Conservation (phyloP, 2,113 vertebrate species). For the Cebus imitator region DNA sequence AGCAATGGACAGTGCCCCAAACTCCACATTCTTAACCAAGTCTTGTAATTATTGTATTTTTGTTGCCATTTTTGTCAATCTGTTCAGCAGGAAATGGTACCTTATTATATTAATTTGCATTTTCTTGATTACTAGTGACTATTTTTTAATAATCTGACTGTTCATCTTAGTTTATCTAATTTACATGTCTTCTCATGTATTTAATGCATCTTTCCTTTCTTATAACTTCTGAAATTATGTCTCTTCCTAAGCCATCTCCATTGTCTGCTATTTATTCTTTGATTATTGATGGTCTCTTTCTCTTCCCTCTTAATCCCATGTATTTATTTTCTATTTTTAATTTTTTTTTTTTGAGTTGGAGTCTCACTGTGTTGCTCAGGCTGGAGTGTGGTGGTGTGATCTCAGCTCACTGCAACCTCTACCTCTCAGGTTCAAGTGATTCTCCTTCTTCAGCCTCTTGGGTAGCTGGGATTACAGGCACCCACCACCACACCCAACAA, state of each 20-base stretch:
- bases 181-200: no score
- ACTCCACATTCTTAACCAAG: not conserved
- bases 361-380: no score
- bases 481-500: no score
- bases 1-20: not conserved
- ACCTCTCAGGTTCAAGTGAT: no score
- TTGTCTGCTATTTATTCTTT: not conserved
- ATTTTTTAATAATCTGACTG: not conserved
- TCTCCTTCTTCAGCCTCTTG: no score
- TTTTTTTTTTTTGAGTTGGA: no score
- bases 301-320: no score
- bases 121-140: not conserved
- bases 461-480: no score
- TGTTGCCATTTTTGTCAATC: not conserved
- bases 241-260: not conserved
- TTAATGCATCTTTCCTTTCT: not conserved
- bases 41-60: not conserved
- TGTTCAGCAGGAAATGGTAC: not conserved
- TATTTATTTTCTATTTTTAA: no score
- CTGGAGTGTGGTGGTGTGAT: no score
- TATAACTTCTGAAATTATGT: not conserved
- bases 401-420: no score
- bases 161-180: not conserved
- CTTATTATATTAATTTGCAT: not conserved
- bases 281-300: not conserved